Evolutionary conservation across 2,113 vertebrate species (phyloP), one percentile per base, ranked within the genome.

Genomic region (Catharus fuscescens): DNA sequence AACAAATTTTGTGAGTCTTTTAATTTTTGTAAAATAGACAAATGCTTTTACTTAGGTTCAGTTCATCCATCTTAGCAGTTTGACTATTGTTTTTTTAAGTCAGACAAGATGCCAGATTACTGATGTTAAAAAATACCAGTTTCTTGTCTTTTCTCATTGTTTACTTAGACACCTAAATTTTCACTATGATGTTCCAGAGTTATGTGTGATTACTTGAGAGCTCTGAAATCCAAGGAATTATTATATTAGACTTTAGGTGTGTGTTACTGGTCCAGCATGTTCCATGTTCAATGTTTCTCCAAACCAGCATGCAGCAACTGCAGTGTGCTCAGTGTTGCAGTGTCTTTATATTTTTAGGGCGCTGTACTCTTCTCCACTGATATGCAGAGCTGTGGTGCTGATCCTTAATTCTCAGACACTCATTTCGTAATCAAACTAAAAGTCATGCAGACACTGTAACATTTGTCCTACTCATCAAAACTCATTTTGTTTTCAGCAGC

Each of bases 221-320:
- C 28, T 34, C 19, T 60, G 45, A 16, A 64, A 47, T 38, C 18
- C 0, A 3, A 3, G 0, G 3, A 14, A 32, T 47, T 64, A 32
- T 40, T 74, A 6, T 28, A 31, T 32, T 47, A 72, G 32, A 29
- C 5, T 34, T 59, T 18, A 44, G 6, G 4, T 50, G 9, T 50
- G 25, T 59, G 29, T 38, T 64, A 34, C 3, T 54, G 19, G 74
- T 90, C 24, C 28, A 34, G 5, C 24, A 4, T 38, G 29, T 81
- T n/a, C 38, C 3, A 2, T 10, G 15, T 59, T 82, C 44, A 34
- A 0, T 50, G 10, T 53, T 91, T 67, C 76, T 76, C 1, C 2
- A 74, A 66, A 45, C 3, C 32, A 79, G 18, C 18, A 18, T 8
- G 15, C 23, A 26, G 19, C 0, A 0, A 21, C 6, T 54, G 31